Conservation (phyloP, 2,888 invertebrate species). For the Scaeva pyrastri region DNA sequence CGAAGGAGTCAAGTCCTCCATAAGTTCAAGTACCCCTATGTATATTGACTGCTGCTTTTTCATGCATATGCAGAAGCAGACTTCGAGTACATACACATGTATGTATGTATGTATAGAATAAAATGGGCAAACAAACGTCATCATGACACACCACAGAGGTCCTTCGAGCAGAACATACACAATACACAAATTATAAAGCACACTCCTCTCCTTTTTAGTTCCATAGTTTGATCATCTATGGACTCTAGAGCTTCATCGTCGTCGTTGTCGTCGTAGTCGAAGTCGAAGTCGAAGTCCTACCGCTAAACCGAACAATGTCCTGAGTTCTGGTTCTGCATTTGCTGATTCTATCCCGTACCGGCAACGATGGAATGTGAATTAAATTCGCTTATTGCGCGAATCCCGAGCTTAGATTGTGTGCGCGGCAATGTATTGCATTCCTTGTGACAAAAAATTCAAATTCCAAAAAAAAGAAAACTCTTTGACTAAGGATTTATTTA, state of each 20-base stretch:
- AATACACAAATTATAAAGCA: constrained; percentile 57
- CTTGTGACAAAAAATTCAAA: constrained; percentile 38
- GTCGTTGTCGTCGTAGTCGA: neutral
- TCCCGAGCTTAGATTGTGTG: constrained; percentile 47
- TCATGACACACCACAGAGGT: constrained; percentile 52
- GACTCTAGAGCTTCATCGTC: neutral
- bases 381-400: constrained; percentile 64
- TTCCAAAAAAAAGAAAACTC: neutral
- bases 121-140: constrained; percentile 54
- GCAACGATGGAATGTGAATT: constrained; percentile 58
- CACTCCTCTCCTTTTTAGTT: neutral
- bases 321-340: constrained; percentile 45
- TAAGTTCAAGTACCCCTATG: constrained; percentile 19
- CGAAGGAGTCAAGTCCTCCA: neutral
- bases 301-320: constrained; percentile 44
- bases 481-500: constrained; percentile 37
- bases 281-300: too few species aligned
- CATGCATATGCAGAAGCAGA: constrained; percentile 50
- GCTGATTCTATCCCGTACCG: constrained; percentile 19
- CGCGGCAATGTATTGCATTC: constrained; percentile 46
- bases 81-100: too few species aligned
- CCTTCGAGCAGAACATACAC: constrained; percentile 47
- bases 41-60: neutral
- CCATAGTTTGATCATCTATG: constrained; percentile 11
- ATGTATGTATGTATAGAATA: neutral